Conservation (phyloP, 2,113 vertebrate species). For the Psammodynastes pulverulentus region DNA sequence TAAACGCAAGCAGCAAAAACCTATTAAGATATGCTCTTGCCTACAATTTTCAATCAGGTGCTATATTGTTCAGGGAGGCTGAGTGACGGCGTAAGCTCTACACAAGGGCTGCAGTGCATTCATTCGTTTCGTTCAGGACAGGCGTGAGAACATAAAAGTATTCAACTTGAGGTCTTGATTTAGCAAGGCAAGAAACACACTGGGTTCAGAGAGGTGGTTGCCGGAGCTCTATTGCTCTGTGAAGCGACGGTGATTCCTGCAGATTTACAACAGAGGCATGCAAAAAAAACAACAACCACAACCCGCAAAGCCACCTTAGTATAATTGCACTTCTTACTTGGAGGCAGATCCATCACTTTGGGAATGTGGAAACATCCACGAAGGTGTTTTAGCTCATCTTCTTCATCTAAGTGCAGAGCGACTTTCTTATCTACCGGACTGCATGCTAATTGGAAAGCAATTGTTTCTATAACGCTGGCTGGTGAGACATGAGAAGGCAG, state of each 20-base stretch:
- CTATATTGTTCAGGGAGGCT: slow-evolving; percentile 64
- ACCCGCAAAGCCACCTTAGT: neutral
- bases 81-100: slow-evolving; percentile 61
- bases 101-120: slow-evolving; percentile 38
- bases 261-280: slow-evolving; percentile 48
- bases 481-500: slow-evolving; percentile 47
- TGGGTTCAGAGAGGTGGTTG: slow-evolving; percentile 51
- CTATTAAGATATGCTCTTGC: slow-evolving; percentile 55
- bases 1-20: neutral
- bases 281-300: neutral
- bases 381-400: slow-evolving; percentile 78
- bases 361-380: slow-evolving; percentile 79
- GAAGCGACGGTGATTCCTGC: slow-evolving; percentile 45
- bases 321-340: slow-evolving; percentile 74
- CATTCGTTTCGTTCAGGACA: slow-evolving; percentile 39
- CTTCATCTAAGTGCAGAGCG: slow-evolving; percentile 77
- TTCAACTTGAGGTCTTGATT: slow-evolving; percentile 58
- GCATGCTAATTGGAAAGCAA: slow-evolving; percentile 72
- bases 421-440: slow-evolving; percentile 70
- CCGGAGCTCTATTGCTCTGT: slow-evolving; percentile 51
- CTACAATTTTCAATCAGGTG: slow-evolving; percentile 71
- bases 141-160: slow-evolving; percentile 49
- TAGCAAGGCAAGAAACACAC: slow-evolving; percentile 42
- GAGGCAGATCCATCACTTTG: slow-evolving; percentile 80
- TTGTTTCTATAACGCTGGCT: slow-evolving; percentile 60